phyloP scores from a whole-genome alignment of 2,113 vertebrate genomes.

The Anser cygnoides region DNA sequence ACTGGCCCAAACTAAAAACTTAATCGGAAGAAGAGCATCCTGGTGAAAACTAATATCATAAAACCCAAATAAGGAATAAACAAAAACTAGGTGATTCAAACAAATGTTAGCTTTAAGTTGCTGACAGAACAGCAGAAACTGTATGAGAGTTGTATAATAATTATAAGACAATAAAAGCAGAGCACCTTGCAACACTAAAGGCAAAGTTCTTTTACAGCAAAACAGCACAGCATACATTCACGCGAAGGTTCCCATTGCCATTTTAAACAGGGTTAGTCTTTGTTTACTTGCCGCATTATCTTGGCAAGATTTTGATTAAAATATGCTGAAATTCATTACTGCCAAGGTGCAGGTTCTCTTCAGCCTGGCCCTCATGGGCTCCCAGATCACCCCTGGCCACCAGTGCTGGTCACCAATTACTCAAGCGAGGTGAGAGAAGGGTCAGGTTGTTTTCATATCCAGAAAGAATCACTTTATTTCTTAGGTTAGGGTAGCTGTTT shows the following conservation, averaged over 20 bases:
- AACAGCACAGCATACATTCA: background rate
- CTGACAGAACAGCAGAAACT: background rate
- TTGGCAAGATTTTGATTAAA: background rate
- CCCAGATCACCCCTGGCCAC: accelerated
- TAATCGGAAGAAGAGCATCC: background rate
- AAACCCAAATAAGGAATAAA: background rate
- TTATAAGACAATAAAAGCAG: background rate
- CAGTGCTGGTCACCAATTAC: background rate
- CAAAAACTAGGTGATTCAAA: background rate
- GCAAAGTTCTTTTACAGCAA: background rate
- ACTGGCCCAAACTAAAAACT: background rate
- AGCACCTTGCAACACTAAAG: background rate
- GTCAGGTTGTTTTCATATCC: background rate
- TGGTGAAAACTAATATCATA: background rate
- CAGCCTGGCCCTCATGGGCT: background rate
- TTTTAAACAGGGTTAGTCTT: background rate
- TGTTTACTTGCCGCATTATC: background rate
- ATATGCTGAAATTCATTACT: background rate
- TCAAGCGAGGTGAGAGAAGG: background rate
- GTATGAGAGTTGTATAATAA: background rate
- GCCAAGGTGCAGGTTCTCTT: background rate
- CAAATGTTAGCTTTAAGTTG: background rate
- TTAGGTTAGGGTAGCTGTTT: background rate
- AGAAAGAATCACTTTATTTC: background rate
- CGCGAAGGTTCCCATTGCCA: background rate